These are phyloP conservation scores for Trissoscelio sp. DNA, from an alignment of 2,888 invertebrate genomes.

Conservation along the genomic window DNA sequence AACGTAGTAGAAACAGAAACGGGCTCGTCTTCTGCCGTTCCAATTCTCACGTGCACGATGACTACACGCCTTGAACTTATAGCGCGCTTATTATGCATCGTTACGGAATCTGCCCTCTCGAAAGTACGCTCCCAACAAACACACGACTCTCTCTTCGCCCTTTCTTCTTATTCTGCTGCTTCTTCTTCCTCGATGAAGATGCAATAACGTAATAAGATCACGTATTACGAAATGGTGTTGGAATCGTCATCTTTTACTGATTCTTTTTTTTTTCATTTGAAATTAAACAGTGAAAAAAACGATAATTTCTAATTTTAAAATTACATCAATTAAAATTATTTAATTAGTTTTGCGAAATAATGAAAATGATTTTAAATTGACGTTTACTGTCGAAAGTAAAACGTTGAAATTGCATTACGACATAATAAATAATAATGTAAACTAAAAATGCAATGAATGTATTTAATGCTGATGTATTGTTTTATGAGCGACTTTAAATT, in stretches of 20 bases:
- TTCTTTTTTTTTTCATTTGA: too few species aligned
- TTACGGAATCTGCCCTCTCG: conserved; percentile 73
- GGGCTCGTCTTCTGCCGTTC: conserved; percentile 77
- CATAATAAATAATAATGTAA: conserved; percentile 11
- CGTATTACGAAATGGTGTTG: conserved; percentile 39
- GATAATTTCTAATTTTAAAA: too few species aligned
- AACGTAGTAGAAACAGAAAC: conserved; percentile 69
- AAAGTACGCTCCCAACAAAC: conserved; percentile 65
- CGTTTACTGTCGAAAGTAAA: conserved; percentile 4
- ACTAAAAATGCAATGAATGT: conserved; percentile 9
- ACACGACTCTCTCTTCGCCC: conserved; percentile 64
- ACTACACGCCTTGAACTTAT: conserved; percentile 74
- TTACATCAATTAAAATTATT: too few species aligned
- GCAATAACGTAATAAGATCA: conserved; percentile 54
- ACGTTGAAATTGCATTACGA: background rate
- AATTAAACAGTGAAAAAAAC: too few species aligned
- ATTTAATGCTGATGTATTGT: conserved; percentile 7
- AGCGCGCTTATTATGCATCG: conserved; percentile 76
- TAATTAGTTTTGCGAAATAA: too few species aligned
- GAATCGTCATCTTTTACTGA: background rate
- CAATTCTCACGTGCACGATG: conserved; percentile 81
- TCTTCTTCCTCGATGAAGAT: conserved; percentile 49
- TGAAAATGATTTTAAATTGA: too few species aligned
- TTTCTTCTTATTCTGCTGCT: conserved; percentile 40
- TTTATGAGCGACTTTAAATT: conserved; percentile 12